Evolutionary conservation across 2,888 invertebrate species (phyloP).

Genomic region (Nebria salina): DNA sequence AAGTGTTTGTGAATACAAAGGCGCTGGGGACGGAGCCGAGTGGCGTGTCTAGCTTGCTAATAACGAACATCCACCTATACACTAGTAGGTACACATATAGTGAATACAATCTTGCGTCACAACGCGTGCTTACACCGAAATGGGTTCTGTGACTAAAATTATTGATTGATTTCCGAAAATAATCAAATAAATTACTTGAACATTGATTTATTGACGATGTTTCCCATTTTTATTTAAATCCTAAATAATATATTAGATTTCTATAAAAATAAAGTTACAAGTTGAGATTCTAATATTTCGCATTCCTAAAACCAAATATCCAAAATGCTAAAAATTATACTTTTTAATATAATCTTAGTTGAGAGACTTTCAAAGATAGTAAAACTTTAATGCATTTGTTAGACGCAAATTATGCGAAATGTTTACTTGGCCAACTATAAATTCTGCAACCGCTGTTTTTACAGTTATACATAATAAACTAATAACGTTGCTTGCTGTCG

Average conservation of each 20-base stretch:
- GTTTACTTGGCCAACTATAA: background rate
- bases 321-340: no score
- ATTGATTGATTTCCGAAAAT: background rate
- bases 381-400: no score
- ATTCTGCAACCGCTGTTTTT: background rate
- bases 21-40: background rate
- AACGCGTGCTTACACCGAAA: background rate
- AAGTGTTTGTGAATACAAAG: background rate
- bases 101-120: no score
- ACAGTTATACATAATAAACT: background rate
- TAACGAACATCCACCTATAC: no score
- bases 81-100: no score
- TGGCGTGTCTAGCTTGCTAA: no score
- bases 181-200: background rate
- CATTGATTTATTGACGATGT: background rate
- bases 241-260: background rate
- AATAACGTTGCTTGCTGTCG: background rate
- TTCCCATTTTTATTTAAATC: background rate
- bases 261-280: background rate
- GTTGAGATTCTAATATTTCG: background rate
- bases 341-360: no score
- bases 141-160: background rate
- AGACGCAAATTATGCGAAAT: background rate
- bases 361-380: no score
- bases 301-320: no score